Evolutionary conservation across 2,113 vertebrate genomes (phyloP), one percentile per base, ranked within the genome.

Genomic region (Vanacampus margaritifer): DNA sequence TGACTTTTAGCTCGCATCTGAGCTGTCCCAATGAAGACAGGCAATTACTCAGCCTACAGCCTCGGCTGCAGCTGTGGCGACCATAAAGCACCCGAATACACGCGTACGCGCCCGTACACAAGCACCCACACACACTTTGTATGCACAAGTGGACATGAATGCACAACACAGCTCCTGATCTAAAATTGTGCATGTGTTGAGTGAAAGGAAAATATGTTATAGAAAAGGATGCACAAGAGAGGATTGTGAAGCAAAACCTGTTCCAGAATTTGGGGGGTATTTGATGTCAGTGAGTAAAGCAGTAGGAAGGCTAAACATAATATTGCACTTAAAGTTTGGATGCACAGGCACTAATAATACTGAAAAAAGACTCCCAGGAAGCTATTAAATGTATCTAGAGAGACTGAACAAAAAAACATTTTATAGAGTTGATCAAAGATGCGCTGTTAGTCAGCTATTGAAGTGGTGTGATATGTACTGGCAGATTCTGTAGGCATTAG

Each of bases 41-140:
- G 93, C 95, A 94, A 96, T 97, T 97, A 97, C 92, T 96, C 93
- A 95, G 92, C 94, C 91, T 92, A 90, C 93, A 94, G 91, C 92
- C 91, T 93, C 91, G 91, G 92, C 92, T 92, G 94, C 93, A 94
- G 89, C 93, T 91, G 87, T 87, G 93, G 93, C 94, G 94, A 93
- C 94, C 94, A 93, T 91, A 85, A 83, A 84, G 71, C 81, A 79
- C 72, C 71, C 73, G 69, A 68, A 71, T 65, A 72, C 77, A 69
- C 60, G 28, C 53, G 45, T 35, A 9, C 69, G 46, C 36, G 45
- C 56, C 56, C 58, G 50, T 32, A 67, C 54, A 2, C 13, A 16
- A 3, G 5, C 53, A 54, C 26, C 36, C 62, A 58, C 67, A 57
- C 45, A 67, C 36, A n/a, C 63, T 50, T 21, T 54, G 71, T 73